Base-by-base conservation (phyloP, 2,888 invertebrate genomes). In the Lepidochitona cinerea region DNA sequence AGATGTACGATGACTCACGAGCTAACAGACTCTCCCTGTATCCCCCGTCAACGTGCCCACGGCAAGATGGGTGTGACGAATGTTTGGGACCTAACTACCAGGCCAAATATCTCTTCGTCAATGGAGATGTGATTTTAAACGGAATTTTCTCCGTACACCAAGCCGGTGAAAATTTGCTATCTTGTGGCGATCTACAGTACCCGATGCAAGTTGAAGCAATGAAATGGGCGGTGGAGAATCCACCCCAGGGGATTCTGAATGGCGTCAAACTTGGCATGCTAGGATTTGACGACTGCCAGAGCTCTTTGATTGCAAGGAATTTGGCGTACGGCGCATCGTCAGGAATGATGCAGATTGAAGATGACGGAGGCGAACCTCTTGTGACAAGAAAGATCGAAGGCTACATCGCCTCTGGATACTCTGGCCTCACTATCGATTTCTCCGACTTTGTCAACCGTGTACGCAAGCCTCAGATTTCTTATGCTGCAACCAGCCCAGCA, bases 401-500 rank as follows among this genome's bases (percentile, higher is more conserved):
- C 0, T 89, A 85, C 74, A 78, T 85, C 1, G 88, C 85, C 5
- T 81, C 87, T 0, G 72, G 79, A 65, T 75, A 64, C 6, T 75
- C 81, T 6, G 70, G 67, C 2, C 70, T 83, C 52, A 85, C 87
- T 0, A 29, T 84, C 1, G 77, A 81, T 1, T 71, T 88, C 70
- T 84, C 87, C 1, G 91, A 92, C 69, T 88, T 93, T 79, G 89
- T 93, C 79, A 89, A 92, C 54, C 86, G 92, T 18, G 81, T 77
- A 85, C 86, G 91, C 68, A 90, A 92, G 52, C 93, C 93, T 0
- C 92, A 93, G 85, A 83, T 91, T 26, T 84, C 83, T 0, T 85
- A 85, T 35, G 77, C 81, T 7, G 85, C 86, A 0, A 79, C 80
- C 0, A 78, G 83, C 4, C 68, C 77, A 7, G 65, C 72, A 18